Base-by-base conservation (phyloP, 1,140 invertebrate genomes). In the Polypedilum pembai region DNA sequence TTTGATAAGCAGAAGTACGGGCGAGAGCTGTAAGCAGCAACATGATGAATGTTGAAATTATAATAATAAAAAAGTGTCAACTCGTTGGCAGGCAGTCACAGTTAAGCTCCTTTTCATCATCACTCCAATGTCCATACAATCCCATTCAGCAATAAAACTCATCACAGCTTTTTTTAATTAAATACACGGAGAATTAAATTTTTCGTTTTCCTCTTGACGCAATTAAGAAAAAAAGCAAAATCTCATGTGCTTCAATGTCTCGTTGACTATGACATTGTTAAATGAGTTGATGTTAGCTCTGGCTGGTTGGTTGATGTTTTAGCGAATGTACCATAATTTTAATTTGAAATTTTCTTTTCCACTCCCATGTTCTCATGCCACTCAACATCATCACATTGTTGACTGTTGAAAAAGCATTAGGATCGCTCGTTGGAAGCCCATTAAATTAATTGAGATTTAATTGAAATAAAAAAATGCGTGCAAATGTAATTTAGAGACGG, bases 381-480 rank as follows among this genome's bases (percentile, higher is more conserved):
- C n/a, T n/a, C 45, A 56, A 56, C 45, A n/a, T n/a, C n/a, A n/a
- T n/a, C n/a, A n/a, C n/a, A 12, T n/a, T 56, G 45, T 56, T 12
- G 4, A 56, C 12, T n/a, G n/a, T 56, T 56, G 45, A 33, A 5
- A 33, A 33, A 33, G 5, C 45, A n/a, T n/a, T 12, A 56, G 45
- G 45, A 56, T 18, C 65, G 65, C 65, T 18, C 65, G 65, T 8
- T 20, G 20, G 65, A 18, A 21, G 20, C 65, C 65, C 65, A 69
- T 69, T 69, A 69, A 69, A 69, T 69, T 69, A 69, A 69, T 69
- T 69, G 65, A 69, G 65, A 69, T 69, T 69, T 69, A 69, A 69
- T 69, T 69, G 65, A 69, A 69, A 69, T 69, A 69, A 69, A 69
- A 33, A 69, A 69, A 18, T 69, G 65, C 65, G 65, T 69, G 65